Evolutionary conservation across 2,888 invertebrate genomes (phyloP).

Genomic region (Vanessa cardui): DNA sequence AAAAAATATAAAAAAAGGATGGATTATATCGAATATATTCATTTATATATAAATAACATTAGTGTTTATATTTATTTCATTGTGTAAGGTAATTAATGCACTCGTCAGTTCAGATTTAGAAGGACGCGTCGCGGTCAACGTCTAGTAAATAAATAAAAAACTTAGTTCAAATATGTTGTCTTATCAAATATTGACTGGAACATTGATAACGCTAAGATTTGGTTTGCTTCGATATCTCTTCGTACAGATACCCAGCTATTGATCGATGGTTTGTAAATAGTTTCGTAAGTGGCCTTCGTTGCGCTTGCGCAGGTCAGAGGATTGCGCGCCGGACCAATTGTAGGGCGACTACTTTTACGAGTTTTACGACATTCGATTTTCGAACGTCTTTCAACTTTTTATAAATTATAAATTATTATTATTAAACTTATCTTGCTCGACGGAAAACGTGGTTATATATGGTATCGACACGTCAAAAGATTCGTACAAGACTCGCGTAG

Average conservation of each 20-base stretch:
- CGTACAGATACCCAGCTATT: neutral
- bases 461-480: too few relatives aligned
- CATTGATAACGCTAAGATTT: conserved; percentile 8
- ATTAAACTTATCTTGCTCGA: neutral
- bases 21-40: too few relatives aligned
- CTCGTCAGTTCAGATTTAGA: too few relatives aligned
- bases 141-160: neutral
- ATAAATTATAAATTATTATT: neutral
- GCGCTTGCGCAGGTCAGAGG: conserved; percentile 2
- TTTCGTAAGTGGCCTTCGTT: conserved; percentile 28
- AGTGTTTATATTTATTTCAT: too few relatives aligned
- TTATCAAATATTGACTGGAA: conserved; percentile 6
- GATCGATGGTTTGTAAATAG: conserved; percentile 21
- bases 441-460: too few relatives aligned
- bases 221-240: neutral
- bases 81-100: too few relatives aligned
- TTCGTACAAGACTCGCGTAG: too few relatives aligned
- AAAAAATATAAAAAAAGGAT: too few relatives aligned
- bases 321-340: conserved; percentile 1
- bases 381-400: conserved; percentile 6
- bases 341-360: conserved; percentile 17
- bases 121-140: neutral
- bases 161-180: neutral
- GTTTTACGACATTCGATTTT: conserved; percentile 6
- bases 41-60: too few relatives aligned